Evolutionary conservation across 1,140 invertebrate species (phyloP), one percentile per base, ranked within the genome.

Genomic region (Andricus grossulariae): DNA sequence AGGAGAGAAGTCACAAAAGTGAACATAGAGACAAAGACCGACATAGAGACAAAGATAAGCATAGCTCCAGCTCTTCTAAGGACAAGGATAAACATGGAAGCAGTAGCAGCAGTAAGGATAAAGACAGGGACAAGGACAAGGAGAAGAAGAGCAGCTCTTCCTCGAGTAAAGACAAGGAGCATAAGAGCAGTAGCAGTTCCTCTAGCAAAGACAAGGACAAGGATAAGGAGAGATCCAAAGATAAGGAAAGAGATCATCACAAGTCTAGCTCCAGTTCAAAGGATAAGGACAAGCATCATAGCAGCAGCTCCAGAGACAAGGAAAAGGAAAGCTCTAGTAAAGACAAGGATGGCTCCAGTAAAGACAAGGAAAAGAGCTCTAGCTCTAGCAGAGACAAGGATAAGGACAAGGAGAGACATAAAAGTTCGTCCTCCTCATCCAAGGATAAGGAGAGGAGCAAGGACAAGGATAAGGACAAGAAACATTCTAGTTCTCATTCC

Each of bases 151-250:
- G 86, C 54, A 88, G 85, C 50, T 87, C 86, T 2, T 90, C 88
- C 0, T 88, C 86, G 0, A 93, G 91, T 84, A 93, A 93, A 84
- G 93, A 94, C 73, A 93, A 93, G 83, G 93, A 94, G 18, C 93
- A 94, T 77, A 94, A 94, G 86, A 92, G 88, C 75, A 90, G 87
- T 12, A 90, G 92, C 83, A 95, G 94, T 78, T 94, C 93, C 49
- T 94, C 94, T 3, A 94, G 92, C 81, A 94, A 92, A 81, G 93
- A 93, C 78, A 92, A 92, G 79, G 92, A 93, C 21, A 74, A 80
- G 16, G 82, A 85, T 50, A 89, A 84, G 60, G 83, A 85, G 73
- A 92, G 92, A 75, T 88, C 92, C 75, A 85, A 80, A 71, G 84
- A 73, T 32, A 89, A 85, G 72, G 87, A 87, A 55, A 87, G 81